Conservation (phyloP, 2,888 invertebrate species). For the Apodemia mormo region DNA sequence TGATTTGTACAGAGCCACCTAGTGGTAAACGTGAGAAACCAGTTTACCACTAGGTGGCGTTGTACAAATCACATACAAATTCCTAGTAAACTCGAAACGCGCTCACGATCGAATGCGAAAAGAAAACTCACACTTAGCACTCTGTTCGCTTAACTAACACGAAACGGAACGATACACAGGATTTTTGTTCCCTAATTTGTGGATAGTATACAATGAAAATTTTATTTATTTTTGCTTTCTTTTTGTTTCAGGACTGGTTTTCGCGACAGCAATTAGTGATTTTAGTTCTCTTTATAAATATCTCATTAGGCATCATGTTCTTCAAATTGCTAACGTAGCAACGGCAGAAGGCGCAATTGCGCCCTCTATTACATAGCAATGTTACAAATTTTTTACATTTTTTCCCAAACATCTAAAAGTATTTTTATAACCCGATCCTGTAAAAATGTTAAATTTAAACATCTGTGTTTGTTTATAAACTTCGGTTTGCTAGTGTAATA, state of each 20-base stretch:
- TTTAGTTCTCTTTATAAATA: constrained; percentile 95
- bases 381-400: constrained; percentile 17
- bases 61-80: too few species aligned
- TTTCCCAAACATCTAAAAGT: constrained; percentile 12
- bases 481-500: constrained; percentile 74
- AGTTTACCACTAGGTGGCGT: too few species aligned
- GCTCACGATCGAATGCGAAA: too few species aligned
- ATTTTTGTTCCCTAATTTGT: too few species aligned
- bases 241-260: constrained; percentile 93
- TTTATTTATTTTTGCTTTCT: constrained; percentile 25
- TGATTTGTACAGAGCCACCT: too few species aligned
- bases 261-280: constrained; percentile 97
- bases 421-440: constrained; percentile 45
- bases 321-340: constrained; percentile 97
- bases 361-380: constrained; percentile 43
- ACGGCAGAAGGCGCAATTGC: constrained; percentile 76
- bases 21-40: too few species aligned
- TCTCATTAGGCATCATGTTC: constrained; percentile 96
- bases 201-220: not conserved
- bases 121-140: too few species aligned
- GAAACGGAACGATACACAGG: too few species aligned
- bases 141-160: too few species aligned
- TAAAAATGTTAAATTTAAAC: constrained; percentile 50
- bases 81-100: too few species aligned
- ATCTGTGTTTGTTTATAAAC: constrained; percentile 48